A percentile compares a stretch with the other conserved stretches of the same genome.
phyloP scores from a whole-genome alignment of 2,113 vertebrate species.

The Gymnobelideus leadbeateri region DNA sequence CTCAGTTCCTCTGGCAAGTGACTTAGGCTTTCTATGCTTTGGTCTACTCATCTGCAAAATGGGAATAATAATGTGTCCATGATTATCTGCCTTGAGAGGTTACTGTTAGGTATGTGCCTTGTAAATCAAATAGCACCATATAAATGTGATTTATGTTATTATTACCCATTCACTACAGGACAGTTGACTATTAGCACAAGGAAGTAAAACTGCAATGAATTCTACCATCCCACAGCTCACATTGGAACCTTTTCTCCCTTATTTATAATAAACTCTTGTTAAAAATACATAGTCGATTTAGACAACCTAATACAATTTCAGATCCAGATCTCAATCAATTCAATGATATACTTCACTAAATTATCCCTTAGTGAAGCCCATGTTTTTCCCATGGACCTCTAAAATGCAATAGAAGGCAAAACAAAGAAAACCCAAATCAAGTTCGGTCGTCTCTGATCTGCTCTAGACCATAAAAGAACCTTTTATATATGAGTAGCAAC shows the following conservation, averaged over 20 bases:
- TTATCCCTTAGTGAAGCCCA: not conserved
- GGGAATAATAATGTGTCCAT: not conserved
- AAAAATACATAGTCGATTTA: not conserved
- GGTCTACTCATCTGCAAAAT: not conserved
- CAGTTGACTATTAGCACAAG: not conserved
- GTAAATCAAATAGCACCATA: not conserved
- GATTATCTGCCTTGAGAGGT: not conserved
- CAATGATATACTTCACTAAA: not conserved
- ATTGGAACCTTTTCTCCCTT: not conserved
- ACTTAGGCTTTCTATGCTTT: not conserved
- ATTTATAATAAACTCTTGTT: not conserved
- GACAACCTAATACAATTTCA: not conserved
- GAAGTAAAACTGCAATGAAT: not conserved
- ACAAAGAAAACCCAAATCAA: not conserved
- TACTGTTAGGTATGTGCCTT: not conserved
- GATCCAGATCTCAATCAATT: not conserved
- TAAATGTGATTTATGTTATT: not conserved
- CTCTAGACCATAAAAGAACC: constrained; percentile 17
- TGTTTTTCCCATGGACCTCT: not conserved
- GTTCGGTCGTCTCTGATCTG: not conserved
- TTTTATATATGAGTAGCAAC: constrained; percentile 28
- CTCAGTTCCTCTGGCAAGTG: not conserved
- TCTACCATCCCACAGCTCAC: not conserved
- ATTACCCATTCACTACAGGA: not conserved
- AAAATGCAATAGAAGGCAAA: not conserved